A percentile compares a stretch with the other conserved stretches of the same genome.
Evolutionary conservation across 2,888 invertebrate genomes (phyloP).

Genomic region (Arge pagana): DNA sequence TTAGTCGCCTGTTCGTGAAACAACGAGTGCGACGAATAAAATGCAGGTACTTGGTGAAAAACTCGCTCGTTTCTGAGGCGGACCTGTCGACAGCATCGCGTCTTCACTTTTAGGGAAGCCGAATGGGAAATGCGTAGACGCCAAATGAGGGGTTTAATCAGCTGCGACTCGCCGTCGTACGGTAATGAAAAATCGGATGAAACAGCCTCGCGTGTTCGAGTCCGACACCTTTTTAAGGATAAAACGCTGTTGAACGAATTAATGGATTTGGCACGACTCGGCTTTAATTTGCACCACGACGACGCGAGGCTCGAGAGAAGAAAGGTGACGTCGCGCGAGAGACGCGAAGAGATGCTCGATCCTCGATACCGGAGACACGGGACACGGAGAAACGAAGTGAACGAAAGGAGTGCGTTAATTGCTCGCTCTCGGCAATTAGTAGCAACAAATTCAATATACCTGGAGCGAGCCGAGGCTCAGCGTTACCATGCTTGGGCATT

Average conservation of each 20-base stretch:
- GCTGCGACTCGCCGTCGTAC: background rate
- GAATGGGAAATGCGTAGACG: background rate
- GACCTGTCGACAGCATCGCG: no score
- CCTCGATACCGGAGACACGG: background rate
- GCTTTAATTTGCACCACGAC: constrained; percentile 16
- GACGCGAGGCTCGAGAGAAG: background rate
- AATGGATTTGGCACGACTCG: constrained; percentile 5
- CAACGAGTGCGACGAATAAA: no score
- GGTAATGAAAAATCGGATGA: background rate
- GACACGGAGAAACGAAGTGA: background rate
- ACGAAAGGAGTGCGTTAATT: constrained; percentile 20
- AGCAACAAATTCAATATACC: constrained; percentile 14
- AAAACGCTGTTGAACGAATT: constrained; percentile 21
- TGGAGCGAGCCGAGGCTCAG: background rate
- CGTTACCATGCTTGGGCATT: constrained; percentile 1
- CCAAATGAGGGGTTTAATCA: background rate
- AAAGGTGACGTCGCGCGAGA: constrained; percentile 1
- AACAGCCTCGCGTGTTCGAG: no score
- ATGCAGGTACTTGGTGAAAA: no score
- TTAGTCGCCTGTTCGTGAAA: no score
- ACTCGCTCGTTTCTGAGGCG: no score
- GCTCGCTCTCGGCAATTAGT: constrained; percentile 24
- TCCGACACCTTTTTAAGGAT: constrained; percentile 4
- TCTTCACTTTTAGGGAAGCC: no score
- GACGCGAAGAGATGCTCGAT: background rate